Conservation (phyloP, 1,140 invertebrate genomes). For the Propsilocerus akamusi region DNA sequence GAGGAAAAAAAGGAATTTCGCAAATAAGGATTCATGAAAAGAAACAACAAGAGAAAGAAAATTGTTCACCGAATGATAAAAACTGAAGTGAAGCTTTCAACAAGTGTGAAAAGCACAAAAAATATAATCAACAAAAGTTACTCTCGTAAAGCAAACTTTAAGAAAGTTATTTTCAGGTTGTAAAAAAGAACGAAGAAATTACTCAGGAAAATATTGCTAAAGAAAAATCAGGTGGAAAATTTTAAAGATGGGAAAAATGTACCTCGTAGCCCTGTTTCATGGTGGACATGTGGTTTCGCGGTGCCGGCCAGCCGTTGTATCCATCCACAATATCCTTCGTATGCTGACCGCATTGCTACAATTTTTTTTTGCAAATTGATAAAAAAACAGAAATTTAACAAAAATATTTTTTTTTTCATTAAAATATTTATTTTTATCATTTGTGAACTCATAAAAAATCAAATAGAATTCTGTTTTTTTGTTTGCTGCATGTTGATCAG, state of each 20-base stretch:
- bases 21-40: slow-evolving; percentile 8
- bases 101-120: slow-evolving; percentile 10
- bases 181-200: slow-evolving; percentile 6
- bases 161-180: neutral
- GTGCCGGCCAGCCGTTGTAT: slow-evolving; percentile 37
- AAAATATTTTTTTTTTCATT: too few relatives aligned
- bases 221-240: neutral
- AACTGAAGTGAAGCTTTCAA: slow-evolving; percentile 12
- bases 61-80: too few relatives aligned
- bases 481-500: too few relatives aligned
- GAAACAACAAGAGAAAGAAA: slow-evolving; percentile 10
- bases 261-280: slow-evolving; percentile 44
- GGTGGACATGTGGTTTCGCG: slow-evolving; percentile 36
- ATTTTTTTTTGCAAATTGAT: too few relatives aligned
- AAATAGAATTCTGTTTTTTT: too few relatives aligned
- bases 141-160: neutral
- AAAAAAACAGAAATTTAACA: slow-evolving; percentile 8
- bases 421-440: too few relatives aligned
- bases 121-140: neutral
- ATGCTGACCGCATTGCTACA: slow-evolving; percentile 20
- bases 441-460: too few relatives aligned
- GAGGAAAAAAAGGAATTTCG: slow-evolving; percentile 5
- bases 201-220: neutral
- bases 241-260: neutral
- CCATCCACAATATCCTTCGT: slow-evolving; percentile 34